Evolutionary conservation across 2,888 invertebrate genomes (phyloP), one percentile per base, ranked within the genome.

Genomic region (Eupithecia insigniata): DNA sequence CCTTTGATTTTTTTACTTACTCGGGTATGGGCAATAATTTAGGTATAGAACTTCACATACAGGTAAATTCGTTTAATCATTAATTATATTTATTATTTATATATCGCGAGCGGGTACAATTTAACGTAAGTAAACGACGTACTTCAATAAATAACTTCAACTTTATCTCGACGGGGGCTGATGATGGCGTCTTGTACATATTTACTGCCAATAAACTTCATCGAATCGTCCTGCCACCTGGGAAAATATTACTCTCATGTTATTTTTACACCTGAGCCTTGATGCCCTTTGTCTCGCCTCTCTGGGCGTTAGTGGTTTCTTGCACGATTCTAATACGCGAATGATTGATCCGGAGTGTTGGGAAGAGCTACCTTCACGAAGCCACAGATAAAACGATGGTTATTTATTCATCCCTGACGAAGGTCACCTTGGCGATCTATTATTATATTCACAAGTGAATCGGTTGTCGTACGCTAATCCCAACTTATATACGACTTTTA

Each of bases 161-260:
- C 2, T 28, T 61, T 4, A 61, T 12, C 34, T 18, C 61, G n/a
- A 12, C 32, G 61, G 32, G 61, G 22, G 16, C 61, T 34, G n/a
- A 61, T 34, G n/a, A 61, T 30, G 30, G 61, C 8, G 12, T n/a
- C 1, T n/a, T 34, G n/a, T 18, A n/a, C n/a, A n/a, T n/a, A 28
- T 32, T 61, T 32, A 61, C n/a, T n/a, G 61, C 61, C 61, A 34
- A 61, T 61, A 61, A 61, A 61, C 32, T 22, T 32, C 10, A 61
- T 34, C 61, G 18, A 61, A 61, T 61, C 61, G n/a, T 30, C 61
- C 18, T 61, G 5, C 26, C 60, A 60, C 30, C 60, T 30, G 60
- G 60, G 18, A 10, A 32, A 32, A 61, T 34, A 61, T 60, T 30
- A 60, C 1, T 22, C 60, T 30, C 5, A 60, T 18, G 60, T 65